Conservation (phyloP, 23 tunicate species). For the Halocynthia aurantium region DNA sequence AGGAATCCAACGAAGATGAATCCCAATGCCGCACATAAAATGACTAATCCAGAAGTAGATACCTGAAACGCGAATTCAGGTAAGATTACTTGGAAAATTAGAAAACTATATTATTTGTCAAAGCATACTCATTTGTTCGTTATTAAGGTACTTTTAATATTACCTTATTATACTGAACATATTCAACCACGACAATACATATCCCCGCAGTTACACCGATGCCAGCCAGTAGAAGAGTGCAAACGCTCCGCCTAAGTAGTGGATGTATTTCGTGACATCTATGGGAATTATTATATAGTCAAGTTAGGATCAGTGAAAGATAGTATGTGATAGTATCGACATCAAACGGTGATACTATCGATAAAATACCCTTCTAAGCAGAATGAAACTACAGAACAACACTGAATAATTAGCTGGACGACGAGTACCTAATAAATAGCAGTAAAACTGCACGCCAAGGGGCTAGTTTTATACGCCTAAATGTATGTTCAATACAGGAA, state of each 20-base stretch:
- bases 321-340: no score
- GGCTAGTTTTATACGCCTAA: no score
- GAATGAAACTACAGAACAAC: no score
- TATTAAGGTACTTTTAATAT: neutral
- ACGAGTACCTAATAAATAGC: no score
- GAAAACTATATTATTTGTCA: neutral
- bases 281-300: neutral
- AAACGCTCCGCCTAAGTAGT: neutral
- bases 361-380: no score
- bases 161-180: neutral
- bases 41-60: neutral
- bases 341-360: no score
- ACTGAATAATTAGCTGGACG: no score
- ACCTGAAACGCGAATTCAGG: neutral
- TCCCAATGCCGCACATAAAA: neutral
- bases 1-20: neutral
- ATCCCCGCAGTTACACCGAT: neutral
- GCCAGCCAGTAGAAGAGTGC: slow-evolving; percentile 1
- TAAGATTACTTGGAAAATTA: neutral
- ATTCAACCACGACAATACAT: neutral
- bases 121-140: neutral
- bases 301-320: no score
- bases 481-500: no score
- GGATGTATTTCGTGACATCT: slow-evolving; percentile 12
- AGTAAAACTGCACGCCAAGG: no score